Evolutionary conservation across 2,888 invertebrate species (phyloP).

Genomic region (Trichopria drosophilae): DNA sequence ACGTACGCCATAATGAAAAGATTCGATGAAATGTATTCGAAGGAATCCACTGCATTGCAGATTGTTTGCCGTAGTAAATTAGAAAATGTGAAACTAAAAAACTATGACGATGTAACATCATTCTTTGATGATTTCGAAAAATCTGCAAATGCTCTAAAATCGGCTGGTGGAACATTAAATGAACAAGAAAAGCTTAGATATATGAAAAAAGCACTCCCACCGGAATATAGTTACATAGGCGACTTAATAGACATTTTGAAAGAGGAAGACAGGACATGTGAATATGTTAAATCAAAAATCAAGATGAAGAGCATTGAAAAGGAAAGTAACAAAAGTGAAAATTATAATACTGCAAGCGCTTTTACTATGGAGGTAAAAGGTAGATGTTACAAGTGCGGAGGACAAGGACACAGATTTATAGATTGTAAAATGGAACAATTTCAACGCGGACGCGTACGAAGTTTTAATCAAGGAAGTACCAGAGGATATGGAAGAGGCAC

Average conservation of each 20-base stretch:
- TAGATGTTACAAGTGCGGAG: slow-evolving; percentile 14
- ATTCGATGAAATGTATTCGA: too few relatives aligned
- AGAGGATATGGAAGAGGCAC: slow-evolving; percentile 3
- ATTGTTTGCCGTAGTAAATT: slow-evolving; percentile 25
- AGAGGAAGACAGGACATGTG: slow-evolving; percentile 36
- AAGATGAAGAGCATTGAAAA: too few relatives aligned
- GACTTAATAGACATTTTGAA: too few relatives aligned
- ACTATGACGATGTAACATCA: slow-evolving; percentile 25
- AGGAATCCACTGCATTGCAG: slow-evolving; percentile 34
- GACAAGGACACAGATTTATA: slow-evolving; percentile 9
- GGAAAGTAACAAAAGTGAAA: too few relatives aligned
- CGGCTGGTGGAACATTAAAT: slow-evolving; percentile 32
- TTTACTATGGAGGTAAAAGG: slow-evolving; percentile 8
- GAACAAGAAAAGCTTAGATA: too few relatives aligned
- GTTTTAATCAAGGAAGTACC: too few relatives aligned
- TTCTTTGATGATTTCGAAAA: slow-evolving; percentile 40
- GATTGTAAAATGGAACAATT: not conserved
- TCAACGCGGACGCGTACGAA: not conserved
- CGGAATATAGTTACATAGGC: slow-evolving; percentile 38
- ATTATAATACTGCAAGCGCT: too few relatives aligned
- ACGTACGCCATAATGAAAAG: too few relatives aligned
- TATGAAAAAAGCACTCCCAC: slow-evolving; percentile 37
- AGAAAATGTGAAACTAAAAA: too few relatives aligned
- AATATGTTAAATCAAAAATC: slow-evolving; percentile 39
- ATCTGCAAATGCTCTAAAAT: slow-evolving; percentile 35